phyloP scores from a whole-genome alignment of 2,888 invertebrate species.

The Melanotus villosus region DNA sequence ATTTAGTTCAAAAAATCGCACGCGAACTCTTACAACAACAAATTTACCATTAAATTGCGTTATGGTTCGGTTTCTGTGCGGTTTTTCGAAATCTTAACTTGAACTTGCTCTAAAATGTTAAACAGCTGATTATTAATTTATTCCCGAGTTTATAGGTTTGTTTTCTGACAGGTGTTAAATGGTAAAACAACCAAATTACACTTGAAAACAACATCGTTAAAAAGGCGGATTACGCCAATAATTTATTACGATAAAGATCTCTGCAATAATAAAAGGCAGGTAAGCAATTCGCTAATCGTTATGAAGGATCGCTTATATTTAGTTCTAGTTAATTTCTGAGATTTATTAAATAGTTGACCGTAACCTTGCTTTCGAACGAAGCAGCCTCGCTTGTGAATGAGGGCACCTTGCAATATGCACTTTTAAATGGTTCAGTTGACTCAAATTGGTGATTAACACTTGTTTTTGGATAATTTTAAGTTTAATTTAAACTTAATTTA shows the following conservation, averaged over 20 bases:
- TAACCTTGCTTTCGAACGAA: constrained; percentile 22
- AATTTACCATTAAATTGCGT: constrained; percentile 1
- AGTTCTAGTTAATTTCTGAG: neutral
- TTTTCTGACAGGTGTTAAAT: too few species aligned
- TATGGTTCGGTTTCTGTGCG: neutral
- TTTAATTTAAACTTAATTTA: too few species aligned
- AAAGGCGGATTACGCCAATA: too few species aligned
- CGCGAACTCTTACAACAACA: neutral
- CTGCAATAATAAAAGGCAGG: too few species aligned
- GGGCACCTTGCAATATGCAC: constrained; percentile 20
- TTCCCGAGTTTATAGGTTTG: neutral
- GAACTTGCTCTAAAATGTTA: constrained; percentile 19
- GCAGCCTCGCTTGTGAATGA: constrained; percentile 10
- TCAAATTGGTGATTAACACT: neutral
- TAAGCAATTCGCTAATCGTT: neutral
- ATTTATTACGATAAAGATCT: too few species aligned
- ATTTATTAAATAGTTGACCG: constrained; percentile 1
- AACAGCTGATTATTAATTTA: neutral
- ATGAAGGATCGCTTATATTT: neutral
- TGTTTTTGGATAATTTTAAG: too few species aligned
- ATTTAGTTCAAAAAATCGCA: constrained; percentile 33
- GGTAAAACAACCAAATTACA: too few species aligned
- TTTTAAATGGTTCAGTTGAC: neutral
- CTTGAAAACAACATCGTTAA: too few species aligned
- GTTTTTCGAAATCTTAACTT: neutral